These are phyloP conservation scores for Lycophotia porphyrea DNA, from an alignment of 2,888 invertebrate genomes.

Conservation along the genomic window DNA sequence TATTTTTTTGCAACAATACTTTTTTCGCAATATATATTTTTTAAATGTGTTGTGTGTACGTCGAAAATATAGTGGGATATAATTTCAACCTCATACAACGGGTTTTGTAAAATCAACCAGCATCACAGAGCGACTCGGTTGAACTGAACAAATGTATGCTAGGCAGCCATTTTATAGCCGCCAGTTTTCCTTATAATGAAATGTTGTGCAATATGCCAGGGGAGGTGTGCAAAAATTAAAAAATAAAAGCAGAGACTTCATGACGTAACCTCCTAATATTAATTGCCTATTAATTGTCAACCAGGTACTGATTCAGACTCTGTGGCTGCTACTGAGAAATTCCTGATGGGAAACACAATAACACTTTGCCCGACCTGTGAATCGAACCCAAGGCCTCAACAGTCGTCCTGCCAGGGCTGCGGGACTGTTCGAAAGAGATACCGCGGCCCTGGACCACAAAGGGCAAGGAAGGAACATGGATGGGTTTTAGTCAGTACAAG, in stretches of 20 bases:
- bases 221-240: conserved; percentile 36
- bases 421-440: no score
- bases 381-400: no score
- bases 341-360: background rate
- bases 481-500: no score
- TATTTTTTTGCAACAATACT: background rate
- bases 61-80: conserved; percentile 38
- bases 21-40: background rate
- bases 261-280: background rate
- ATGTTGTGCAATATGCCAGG: conserved; percentile 27
- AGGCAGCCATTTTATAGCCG: background rate
- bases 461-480: no score
- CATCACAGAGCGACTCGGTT: background rate
- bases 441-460: no score
- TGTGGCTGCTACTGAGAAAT: background rate
- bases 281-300: background rate
- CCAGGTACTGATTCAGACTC: background rate
- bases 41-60: conserved; percentile 10
- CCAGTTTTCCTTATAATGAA: conserved; percentile 31
- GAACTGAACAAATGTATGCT: conserved; percentile 2
- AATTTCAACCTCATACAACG: conserved; percentile 57
- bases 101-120: conserved; percentile 32
- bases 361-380: no score
- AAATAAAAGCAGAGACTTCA: background rate
- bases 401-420: no score